These are phyloP conservation scores for Chouioia cunea DNA, from an alignment of 2,888 invertebrate genomes.

Conservation along the genomic window DNA sequence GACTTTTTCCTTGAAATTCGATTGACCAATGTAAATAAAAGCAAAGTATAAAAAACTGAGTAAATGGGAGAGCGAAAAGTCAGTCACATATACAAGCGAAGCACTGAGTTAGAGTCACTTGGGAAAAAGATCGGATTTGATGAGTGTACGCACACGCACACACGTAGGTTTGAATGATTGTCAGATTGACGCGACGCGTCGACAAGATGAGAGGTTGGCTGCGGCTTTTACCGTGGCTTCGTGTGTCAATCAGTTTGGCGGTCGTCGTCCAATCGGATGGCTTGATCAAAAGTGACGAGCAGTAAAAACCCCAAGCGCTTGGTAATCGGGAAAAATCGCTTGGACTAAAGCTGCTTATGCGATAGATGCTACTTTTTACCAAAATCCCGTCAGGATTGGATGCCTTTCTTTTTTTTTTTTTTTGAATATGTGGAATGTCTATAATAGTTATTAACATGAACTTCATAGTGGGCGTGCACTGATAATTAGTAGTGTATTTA, in stretches of 20 bases:
- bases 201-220: neutral
- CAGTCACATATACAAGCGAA: neutral
- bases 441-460: too few species aligned
- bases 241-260: conserved; percentile 19
- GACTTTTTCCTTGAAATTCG: too few species aligned
- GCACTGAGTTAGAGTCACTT: neutral
- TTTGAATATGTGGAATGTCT: too few species aligned
- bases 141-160: neutral
- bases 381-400: too few species aligned
- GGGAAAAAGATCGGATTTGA: too few species aligned
- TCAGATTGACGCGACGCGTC: conserved; percentile 9
- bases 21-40: too few species aligned
- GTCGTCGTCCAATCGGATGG: conserved; percentile 35
- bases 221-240: conserved; percentile 22
- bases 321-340: conserved; percentile 11
- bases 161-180: conserved; percentile 1
- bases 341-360: neutral
- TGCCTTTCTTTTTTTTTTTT: too few species aligned
- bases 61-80: too few species aligned
- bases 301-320: conserved; percentile 25
- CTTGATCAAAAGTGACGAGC: conserved; percentile 37
- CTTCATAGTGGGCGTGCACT: too few species aligned
- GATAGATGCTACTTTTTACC: neutral
- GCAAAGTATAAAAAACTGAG: too few species aligned
- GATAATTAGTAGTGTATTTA: too few species aligned